Evolutionary conservation across 2,888 invertebrate genomes (phyloP).

Genomic region (Vannuccia rotundouncinata): DNA sequence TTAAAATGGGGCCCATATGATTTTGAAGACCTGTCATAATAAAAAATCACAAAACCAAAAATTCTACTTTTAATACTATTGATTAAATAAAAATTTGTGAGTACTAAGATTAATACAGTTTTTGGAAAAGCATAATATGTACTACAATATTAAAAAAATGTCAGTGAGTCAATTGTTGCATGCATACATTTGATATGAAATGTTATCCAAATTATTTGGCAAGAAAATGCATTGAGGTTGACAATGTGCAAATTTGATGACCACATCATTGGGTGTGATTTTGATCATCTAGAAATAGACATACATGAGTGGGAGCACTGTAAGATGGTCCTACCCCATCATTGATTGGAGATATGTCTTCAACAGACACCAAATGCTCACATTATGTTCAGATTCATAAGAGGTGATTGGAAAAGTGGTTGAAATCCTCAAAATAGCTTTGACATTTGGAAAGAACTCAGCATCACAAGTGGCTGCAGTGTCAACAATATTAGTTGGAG

Average conservation of each 20-base stretch:
- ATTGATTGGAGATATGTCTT: not conserved
- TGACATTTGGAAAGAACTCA: constrained; percentile 10
- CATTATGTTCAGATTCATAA: not conserved
- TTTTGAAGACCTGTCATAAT: not conserved
- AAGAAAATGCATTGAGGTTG: not conserved
- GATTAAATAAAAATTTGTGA: not conserved
- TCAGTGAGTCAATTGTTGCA: constrained; percentile 14
- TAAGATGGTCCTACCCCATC: not conserved
- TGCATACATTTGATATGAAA: not conserved
- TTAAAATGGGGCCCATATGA: not conserved
- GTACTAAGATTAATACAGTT: constrained; percentile 16
- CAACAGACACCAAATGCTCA: not conserved
- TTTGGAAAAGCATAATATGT: constrained; percentile 14
- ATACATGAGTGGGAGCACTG: not conserved
- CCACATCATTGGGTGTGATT: constrained; percentile 9
- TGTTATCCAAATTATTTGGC: constrained; percentile 4
- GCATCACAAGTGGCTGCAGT: not conserved
- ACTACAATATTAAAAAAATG: constrained; percentile 18
- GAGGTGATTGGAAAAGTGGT: not conserved
- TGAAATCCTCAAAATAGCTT: constrained; percentile 3
- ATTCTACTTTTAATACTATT: not conserved
- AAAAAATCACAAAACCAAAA: constrained; percentile 5
- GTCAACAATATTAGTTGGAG: not conserved
- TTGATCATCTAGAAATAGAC: not conserved
- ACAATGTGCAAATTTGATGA: not conserved